Evolutionary conservation across 2,797 vertebrate species (phyloP), one percentile per base, ranked within the genome.

Genomic region (Gastrophryne carolinensis): DNA sequence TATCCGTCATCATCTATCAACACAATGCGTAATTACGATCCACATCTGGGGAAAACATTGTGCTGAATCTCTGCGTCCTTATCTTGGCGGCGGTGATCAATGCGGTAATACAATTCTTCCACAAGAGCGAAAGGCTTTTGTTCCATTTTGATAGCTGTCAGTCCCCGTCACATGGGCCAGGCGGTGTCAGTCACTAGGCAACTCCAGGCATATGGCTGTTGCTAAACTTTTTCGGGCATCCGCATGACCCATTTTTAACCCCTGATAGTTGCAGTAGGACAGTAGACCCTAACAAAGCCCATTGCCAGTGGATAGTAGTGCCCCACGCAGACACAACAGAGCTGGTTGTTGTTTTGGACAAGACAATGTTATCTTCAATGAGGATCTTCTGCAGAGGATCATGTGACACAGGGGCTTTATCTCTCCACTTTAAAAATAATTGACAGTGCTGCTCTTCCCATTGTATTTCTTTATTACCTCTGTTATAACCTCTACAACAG

Each of bases 1-100:
- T 30, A 78, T 78, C 60, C 75, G 35, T 78, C 75, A 78, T 78
- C 67, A 41, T 78, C 75, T 72, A 35, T 78, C 75, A 78, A 71
- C 75, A 78, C 75, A 65, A 72, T 65, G 75, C 58, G 39, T 65
- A 65, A 78, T 78, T 78, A 78, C 75, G 65, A 72, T 58, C 37
- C 67, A 71, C 75, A 78, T 78, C 75, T 78, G 75, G 68, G 65
- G 60, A 72, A 72, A 78, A 78, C 67, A 78, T 78, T 65, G 32
- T 52, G 39, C 68, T 65, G 52, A 58, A 50, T 63, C 23, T 66
- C 60, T 66, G 39, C 44, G 32, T 58, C 68, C 75, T 78, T 78
- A 78, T 78, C 75, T 78, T 62, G 67, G 67, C 58, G 53, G 39
- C 70, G 27, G 53, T 72, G 68, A 78, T 78, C 75, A 66, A 72